Conservation (phyloP, 2,113 vertebrate genomes). For the Sterna hirundo region DNA sequence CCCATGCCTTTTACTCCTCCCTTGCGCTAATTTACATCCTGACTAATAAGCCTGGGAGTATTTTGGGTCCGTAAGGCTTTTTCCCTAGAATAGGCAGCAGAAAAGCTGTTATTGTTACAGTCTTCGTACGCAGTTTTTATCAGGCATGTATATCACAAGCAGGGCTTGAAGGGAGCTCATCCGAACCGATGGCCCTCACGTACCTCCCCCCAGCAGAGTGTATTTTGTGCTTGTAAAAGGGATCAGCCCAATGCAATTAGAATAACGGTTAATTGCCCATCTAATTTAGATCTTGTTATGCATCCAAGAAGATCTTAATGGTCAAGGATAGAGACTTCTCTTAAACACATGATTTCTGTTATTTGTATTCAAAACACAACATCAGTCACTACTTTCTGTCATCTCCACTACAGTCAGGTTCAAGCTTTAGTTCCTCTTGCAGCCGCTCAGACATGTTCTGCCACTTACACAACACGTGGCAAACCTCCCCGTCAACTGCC, state of each 20-base stretch:
- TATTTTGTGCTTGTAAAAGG: neutral
- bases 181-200: neutral
- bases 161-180: neutral
- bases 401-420: neutral
- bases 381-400: neutral
- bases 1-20: neutral
- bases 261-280: neutral
- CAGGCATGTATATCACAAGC: neutral
- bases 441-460: neutral
- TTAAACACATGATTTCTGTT: neutral
- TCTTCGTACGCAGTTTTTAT: neutral
- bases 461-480: neutral
- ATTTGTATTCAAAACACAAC: neutral
- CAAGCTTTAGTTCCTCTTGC: slow-evolving; percentile 15
- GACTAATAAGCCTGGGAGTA: neutral
- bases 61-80: neutral
- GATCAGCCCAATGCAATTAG: neutral
- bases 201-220: neutral
- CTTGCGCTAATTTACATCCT: neutral
- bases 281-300: neutral
- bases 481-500: neutral
- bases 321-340: neutral
- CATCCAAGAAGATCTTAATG: neutral
- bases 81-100: neutral
- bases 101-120: neutral